These are phyloP conservation scores for Hoplodrina ambigua DNA, from an alignment of 2,888 invertebrate genomes.

Conservation along the genomic window DNA sequence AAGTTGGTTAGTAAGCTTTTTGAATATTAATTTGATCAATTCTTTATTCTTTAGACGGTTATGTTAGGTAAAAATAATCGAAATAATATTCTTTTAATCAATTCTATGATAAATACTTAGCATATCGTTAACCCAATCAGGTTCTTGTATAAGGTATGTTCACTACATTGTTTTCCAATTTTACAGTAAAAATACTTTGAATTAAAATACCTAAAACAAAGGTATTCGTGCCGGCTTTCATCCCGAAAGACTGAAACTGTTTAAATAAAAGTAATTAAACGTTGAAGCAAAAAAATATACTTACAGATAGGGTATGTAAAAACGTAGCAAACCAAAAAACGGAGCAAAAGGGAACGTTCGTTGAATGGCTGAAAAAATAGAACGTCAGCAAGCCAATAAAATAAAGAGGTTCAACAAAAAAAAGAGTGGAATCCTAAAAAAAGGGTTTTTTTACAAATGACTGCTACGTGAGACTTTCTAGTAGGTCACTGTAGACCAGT, in stretches of 20 bases:
- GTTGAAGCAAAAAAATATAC: slow-evolving; percentile 26
- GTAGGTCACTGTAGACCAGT: slow-evolving; percentile 70
- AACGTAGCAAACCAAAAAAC: slow-evolving; percentile 34
- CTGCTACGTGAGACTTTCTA: slow-evolving; percentile 73
- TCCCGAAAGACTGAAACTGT: slow-evolving; percentile 20
- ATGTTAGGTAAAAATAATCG: too few relatives aligned
- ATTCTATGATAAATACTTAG: too few relatives aligned
- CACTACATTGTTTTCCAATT: slow-evolving; percentile 9
- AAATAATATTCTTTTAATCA: too few relatives aligned
- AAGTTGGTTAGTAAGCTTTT: slow-evolving; percentile 7
- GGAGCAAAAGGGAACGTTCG: slow-evolving; percentile 46
- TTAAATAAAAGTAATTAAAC: slow-evolving; percentile 43
- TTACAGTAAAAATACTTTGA: background rate
- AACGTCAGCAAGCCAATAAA: slow-evolving; percentile 69
- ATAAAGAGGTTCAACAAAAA: slow-evolving; percentile 66
- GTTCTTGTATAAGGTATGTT: background rate
- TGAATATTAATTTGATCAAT: background rate
- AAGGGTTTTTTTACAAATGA: slow-evolving; percentile 74
- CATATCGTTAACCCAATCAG: background rate
- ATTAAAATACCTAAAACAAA: slow-evolving; percentile 16
- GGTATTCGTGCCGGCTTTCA: slow-evolving; percentile 5
- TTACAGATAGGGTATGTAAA: slow-evolving; percentile 4
- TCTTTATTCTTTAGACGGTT: too few relatives aligned
- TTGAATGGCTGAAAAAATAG: slow-evolving; percentile 64
- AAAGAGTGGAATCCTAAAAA: slow-evolving; percentile 67